Base-by-base conservation (phyloP, 1,140 invertebrate species). In the Drosophila albomicans region DNA sequence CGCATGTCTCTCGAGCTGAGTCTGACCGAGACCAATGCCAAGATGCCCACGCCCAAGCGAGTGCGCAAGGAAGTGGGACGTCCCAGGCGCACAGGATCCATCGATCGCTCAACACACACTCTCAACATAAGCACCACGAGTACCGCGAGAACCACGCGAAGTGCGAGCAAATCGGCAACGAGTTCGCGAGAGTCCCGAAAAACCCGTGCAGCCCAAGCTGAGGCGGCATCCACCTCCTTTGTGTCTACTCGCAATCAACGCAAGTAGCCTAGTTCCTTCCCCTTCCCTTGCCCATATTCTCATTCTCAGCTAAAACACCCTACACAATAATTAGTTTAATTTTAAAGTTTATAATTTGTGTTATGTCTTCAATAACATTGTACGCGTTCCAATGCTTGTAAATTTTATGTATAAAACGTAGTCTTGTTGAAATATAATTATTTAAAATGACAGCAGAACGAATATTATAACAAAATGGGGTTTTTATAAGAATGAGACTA, bases 1-100 rank as follows among this genome's bases (percentile, higher is more conserved):
- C 69, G 89, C 1, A 45, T 86, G 71, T 89, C 84, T 3, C 69
- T 78, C 4, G 88, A 91, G 46, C 48, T 88, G 46, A 88, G 81
- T 43, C 56, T 82, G 35, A 88, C 72, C 41, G 84, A 74, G n/a
- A 69, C 63, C 1, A 65, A 87, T 13, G 49, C 54, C 1, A 86
- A 75, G 15, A 15, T 64, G 32, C 67, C 84, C 15, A 88, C 82
- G 3, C 84, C 82, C 2, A 87, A 87, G 73, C 79, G 82, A 2
- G n/a, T 78, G 32, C 78, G 73, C 3, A 32, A 67, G 30, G 56
- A 73, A 6, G 57, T 25, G 16, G 5, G 1, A 5, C 54, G 54
- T 20, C 3, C 15, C 46, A 48, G 46, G 1, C 41, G 25, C 28
- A n/a, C 20, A 41, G 15, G 7, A 1, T 2, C 48, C 54, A 43